These are phyloP conservation scores for Heliconius sara DNA, from an alignment of 2,888 invertebrate genomes.

Conservation along the genomic window DNA sequence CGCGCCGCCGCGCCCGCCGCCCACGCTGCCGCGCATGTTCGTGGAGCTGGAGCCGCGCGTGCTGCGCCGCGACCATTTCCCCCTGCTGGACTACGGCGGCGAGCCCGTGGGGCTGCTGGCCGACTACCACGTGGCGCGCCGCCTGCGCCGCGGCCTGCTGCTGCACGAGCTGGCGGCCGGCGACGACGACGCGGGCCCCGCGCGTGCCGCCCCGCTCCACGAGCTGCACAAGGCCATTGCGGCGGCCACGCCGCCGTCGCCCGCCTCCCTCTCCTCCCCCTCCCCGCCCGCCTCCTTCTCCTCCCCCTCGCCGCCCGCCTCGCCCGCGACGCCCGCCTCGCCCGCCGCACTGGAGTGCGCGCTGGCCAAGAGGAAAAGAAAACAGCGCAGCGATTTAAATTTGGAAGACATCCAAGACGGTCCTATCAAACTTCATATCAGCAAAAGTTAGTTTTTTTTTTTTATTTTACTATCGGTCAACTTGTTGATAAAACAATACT, in stretches of 20 bases:
- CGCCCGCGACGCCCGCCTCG: constrained; percentile 37
- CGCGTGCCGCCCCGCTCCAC: constrained; percentile 61
- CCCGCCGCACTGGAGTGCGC: constrained; percentile 44
- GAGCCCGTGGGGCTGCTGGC: constrained; percentile 68
- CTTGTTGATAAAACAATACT: too few relatives aligned
- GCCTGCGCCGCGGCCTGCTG: constrained; percentile 63
- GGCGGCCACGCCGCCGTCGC: constrained; percentile 54
- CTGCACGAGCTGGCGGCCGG: constrained; percentile 64
- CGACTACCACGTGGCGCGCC: constrained; percentile 71
- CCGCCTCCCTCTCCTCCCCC: constrained; percentile 42
- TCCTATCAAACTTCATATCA: constrained; percentile 52
- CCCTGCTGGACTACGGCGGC: constrained; percentile 65
- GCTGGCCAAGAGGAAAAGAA: constrained; percentile 53
- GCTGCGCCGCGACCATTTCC: constrained; percentile 57
- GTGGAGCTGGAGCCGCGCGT: constrained; percentile 74
- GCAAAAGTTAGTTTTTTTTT: constrained; percentile 52
- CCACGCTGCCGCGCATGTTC: constrained; percentile 73
- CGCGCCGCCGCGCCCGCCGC: constrained; percentile 62
- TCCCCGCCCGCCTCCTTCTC: constrained; percentile 37
- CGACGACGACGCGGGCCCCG: constrained; percentile 32
- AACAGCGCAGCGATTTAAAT: constrained; percentile 53
- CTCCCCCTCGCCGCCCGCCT: constrained; percentile 33
- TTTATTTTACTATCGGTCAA: too few relatives aligned
- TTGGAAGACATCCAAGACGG: constrained; percentile 51
- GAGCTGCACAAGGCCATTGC: constrained; percentile 70